Conservation (phyloP, 2,113 vertebrate genomes). For the Phocoena sinus region DNA sequence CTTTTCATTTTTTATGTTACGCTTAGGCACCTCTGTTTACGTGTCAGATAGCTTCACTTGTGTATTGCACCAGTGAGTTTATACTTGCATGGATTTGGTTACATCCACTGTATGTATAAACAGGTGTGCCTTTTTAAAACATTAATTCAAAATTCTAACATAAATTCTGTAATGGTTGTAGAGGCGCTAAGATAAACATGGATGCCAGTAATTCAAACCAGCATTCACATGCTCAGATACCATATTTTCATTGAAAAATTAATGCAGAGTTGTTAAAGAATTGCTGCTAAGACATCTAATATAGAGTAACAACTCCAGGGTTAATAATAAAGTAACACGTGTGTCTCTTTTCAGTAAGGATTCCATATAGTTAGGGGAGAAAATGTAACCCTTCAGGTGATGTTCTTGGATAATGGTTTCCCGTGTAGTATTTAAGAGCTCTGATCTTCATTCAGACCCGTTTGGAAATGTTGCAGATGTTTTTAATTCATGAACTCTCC, state of each 20-base stretch:
- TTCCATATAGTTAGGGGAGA: conserved; percentile 21
- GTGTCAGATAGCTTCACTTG: conserved; percentile 27
- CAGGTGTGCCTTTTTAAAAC: neutral
- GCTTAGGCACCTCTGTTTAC: neutral
- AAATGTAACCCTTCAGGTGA: conserved; percentile 22
- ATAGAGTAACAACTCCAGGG: neutral
- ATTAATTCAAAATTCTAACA: neutral
- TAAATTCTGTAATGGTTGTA: neutral
- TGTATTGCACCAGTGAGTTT: neutral
- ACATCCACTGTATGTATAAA: neutral
- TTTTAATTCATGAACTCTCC: conserved; percentile 68
- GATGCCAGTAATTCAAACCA: neutral
- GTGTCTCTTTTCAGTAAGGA: conserved; percentile 23
- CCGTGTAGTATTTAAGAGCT: conserved; percentile 54
- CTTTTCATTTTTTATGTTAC: neutral
- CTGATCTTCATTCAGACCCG: conserved; percentile 48
- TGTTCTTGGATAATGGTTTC: conserved; percentile 46
- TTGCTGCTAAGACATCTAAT: neutral
- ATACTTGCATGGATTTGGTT: conserved; percentile 9
- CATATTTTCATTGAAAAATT: conserved; percentile 43
- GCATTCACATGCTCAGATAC: neutral
- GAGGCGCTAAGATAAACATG: neutral
- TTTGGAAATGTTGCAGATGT: conserved; percentile 59
- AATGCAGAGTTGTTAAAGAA: conserved; percentile 3
- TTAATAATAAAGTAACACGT: neutral